Evolutionary conservation across 2,888 invertebrate species (phyloP).

Genomic region (Ormyrus labotus): DNA sequence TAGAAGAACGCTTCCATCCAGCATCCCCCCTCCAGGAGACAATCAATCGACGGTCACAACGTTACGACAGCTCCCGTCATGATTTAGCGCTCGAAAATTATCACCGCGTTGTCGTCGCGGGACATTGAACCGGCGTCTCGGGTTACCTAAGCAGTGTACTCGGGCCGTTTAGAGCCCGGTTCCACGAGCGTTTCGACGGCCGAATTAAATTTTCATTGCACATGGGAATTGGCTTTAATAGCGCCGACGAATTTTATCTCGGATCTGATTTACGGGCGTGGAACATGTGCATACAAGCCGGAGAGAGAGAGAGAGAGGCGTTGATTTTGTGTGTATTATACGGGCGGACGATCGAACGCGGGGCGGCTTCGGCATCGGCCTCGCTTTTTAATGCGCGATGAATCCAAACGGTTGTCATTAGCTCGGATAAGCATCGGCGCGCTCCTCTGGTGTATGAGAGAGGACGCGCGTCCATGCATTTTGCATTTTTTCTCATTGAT

Average conservation of each 20-base stretch:
- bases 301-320: too few species aligned
- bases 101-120: not conserved
- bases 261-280: conserved; percentile 50
- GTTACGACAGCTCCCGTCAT: not conserved
- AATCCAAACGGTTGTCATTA: conserved; percentile 40
- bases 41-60: not conserved
- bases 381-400: conserved; percentile 1
- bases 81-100: conserved; percentile 35
- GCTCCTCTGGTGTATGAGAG: not conserved
- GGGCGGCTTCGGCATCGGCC: conserved; percentile 14
- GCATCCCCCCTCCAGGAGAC: conserved; percentile 15
- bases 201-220: conserved; percentile 43
- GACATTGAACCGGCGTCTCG: not conserved
- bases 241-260: conserved; percentile 47
- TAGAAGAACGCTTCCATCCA: not conserved
- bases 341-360: not conserved
- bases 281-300: too few species aligned
- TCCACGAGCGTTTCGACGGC: conserved; percentile 1
- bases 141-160: not conserved
- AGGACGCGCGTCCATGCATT: not conserved
- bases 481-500: too few species aligned
- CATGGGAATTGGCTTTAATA: conserved; percentile 51
- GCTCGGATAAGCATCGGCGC: conserved; percentile 32
- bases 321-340: too few species aligned
- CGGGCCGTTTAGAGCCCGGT: not conserved